These are phyloP conservation scores for Lepilemur ruficaudatus DNA, from an alignment of 2,797 vertebrate genomes.

Conservation along the genomic window DNA sequence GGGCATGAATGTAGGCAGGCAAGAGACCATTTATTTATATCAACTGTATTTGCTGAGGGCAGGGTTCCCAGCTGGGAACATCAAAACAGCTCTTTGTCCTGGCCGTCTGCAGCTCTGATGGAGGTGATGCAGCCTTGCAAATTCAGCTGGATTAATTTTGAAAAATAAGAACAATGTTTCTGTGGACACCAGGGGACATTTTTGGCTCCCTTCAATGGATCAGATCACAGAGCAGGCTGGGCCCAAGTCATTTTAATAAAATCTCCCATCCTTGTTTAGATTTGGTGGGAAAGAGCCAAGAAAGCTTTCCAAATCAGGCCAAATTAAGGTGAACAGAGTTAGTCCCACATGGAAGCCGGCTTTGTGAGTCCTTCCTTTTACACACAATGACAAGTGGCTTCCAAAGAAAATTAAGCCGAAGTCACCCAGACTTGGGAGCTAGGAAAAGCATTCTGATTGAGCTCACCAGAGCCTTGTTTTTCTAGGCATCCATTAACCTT, in stretches of 20 bases:
- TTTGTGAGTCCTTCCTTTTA: slow-evolving; percentile 65
- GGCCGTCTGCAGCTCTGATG: slow-evolving; percentile 73
- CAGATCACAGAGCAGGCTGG: slow-evolving; percentile 57
- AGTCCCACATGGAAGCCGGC: slow-evolving; percentile 48
- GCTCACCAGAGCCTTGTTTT: neutral
- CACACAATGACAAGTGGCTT: slow-evolving; percentile 48
- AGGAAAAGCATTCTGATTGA: neutral
- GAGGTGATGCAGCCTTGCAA: slow-evolving; percentile 73
- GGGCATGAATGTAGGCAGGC: slow-evolving; percentile 77
- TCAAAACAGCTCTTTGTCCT: slow-evolving; percentile 79
- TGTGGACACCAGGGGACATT: slow-evolving; percentile 71
- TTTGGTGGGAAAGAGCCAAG: slow-evolving; percentile 73
- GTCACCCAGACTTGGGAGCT: neutral
- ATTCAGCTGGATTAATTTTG: slow-evolving; percentile 82
- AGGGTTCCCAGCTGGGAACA: slow-evolving; percentile 81
- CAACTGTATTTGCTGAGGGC: slow-evolving; percentile 82
- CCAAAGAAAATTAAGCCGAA: slow-evolving; percentile 62
- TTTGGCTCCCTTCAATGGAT: slow-evolving; percentile 77
- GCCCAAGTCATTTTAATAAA: slow-evolving; percentile 77
- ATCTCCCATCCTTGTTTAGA: slow-evolving; percentile 61
- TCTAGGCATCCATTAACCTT: slow-evolving; percentile 53
- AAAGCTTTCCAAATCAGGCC: slow-evolving; percentile 70
- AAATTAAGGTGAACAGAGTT: slow-evolving; percentile 72
- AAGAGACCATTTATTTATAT: slow-evolving; percentile 84
- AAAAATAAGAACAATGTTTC: slow-evolving; percentile 80